Evolutionary conservation across 2,797 vertebrate genomes (phyloP).

Genomic region (Mormyrops attenuatus): DNA sequence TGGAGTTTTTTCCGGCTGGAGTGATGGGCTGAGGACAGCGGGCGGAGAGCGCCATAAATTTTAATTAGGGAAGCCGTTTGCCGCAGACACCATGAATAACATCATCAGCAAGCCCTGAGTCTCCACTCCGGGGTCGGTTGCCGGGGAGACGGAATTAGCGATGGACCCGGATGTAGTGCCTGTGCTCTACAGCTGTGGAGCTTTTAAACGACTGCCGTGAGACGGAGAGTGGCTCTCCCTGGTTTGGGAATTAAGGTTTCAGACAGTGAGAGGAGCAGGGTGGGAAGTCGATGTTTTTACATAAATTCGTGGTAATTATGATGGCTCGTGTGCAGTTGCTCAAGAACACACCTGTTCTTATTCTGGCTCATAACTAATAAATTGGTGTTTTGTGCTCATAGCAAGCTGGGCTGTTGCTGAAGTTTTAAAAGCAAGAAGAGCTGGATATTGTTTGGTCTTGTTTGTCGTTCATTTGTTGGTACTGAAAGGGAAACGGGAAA

Average conservation of each 20-base stretch:
- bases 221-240: constrained; percentile 34
- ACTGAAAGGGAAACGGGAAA: neutral
- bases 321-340: constrained; percentile 51
- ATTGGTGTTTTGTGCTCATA: neutral
- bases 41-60: neutral
- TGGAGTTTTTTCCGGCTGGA: constrained; percentile 9
- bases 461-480: neutral
- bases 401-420: neutral
- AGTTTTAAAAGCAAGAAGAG: neutral
- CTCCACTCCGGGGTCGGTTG: constrained; percentile 36
- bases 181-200: constrained; percentile 51
- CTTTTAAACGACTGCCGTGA: constrained; percentile 42
- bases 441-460: neutral
- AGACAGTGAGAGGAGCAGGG: constrained; percentile 18
- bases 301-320: constrained; percentile 55
- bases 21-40: constrained; percentile 8
- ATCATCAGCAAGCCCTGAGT: constrained; percentile 43
- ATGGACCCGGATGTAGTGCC: constrained; percentile 47
- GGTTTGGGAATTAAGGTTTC: constrained; percentile 19
- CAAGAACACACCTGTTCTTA: constrained; percentile 49
- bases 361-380: constrained; percentile 3
- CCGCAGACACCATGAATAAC: constrained; percentile 15
- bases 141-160: constrained; percentile 45
- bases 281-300: constrained; percentile 53
- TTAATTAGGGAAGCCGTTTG: constrained; percentile 16